Evolutionary conservation across 64 coral and sea anemone species (phyloP), one percentile per base, ranked within the genome.

Genomic region (Stichodactyla mertensii): DNA sequence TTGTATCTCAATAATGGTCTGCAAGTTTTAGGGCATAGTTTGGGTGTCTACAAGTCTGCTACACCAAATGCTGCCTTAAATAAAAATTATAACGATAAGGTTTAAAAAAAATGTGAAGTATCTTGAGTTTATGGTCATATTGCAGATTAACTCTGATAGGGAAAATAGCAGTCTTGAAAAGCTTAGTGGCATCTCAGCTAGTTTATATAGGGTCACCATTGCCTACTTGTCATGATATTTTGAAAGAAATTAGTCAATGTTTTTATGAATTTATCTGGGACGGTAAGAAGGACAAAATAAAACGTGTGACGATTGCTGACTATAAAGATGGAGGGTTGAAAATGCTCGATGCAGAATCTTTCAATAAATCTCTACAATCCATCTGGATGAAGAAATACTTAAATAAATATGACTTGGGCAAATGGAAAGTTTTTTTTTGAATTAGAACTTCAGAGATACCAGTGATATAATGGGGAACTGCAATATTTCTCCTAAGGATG

Each of bases 321-420:
- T 69, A 27, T 77, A 64, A 23, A 64, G 54, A 85, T 4, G 58
- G 83, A 15, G 27, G 54, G n/a, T 64, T 86, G 55, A 86, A 64
- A 78, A 78, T 78, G 74, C 2, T 78, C 22, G 74, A 51, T 28
- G 22, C 52, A 0, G n/a, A 51, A 86, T 86, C 27, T 51, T 67
- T 31, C 45, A 64, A 86, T 27, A 89, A 89, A 19, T 60, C 87
- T 52, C 77, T 87, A 70, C 87, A 87, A 89, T 28, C 59, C 16
- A 84, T 28, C 24, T 89, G 81, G 81, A 71, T 89, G 51, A 84
- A 89, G 56, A 89, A 89, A 67, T 89, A 89, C 71, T 61, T 91
- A 14, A 60, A 87, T 27, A 80, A 83, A 82, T 61, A 74, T 87
- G 82, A 92, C 87, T 51, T 86, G 12, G 57, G 79, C 19, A 88